Base-by-base conservation (phyloP, 2,797 vertebrate genomes). In the Luscinia luscinia region DNA sequence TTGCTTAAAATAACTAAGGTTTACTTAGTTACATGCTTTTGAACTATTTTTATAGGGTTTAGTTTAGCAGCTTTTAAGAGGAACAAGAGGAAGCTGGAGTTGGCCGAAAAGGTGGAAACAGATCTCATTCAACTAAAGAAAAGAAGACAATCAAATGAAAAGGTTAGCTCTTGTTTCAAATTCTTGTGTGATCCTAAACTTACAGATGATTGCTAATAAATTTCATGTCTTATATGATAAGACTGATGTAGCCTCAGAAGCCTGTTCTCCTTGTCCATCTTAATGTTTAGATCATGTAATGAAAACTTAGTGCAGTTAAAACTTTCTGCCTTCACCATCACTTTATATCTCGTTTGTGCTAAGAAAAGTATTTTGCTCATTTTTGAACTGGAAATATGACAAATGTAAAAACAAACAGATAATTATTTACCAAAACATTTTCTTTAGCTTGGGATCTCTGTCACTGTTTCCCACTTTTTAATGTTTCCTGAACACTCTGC, bases 61-160 rank as follows among this genome's bases (percentile, higher is more conserved):
- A 99, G 99, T 98, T 98, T 99, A 97, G 99, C 99, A 94, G 99
- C 99, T 38, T 99, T 99, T 98, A 99, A 98, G 98, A 99, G 99
- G 97, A 99, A 99, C 97, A 99, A 99, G 96, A 98, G 99, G 96
- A 99, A 99, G 98, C 98, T 99, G 98, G 99, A 99, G 96, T 96
- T 99, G 96, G 99, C 99, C 20, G 99, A 99, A 97, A 99, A 98
- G 96, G 98, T 99, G 98, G 99, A 99, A 97, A 98, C 98, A 38
- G 99, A 98, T 97, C 98, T 98, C 85, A 98, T 98, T 97, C 98
- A 98, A 92, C 95, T 98, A 88, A 99, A 99, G 98, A 99, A 98
- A 97, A 98, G 98, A 98, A 97, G 99, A 99, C 99, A 99, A 98
- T 99, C 98, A 98, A 98, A 97, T 97, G 98, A 98, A 98, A 99